phyloP scores from a whole-genome alignment of 2,113 vertebrate genomes.

The Anhinga rufa region DNA sequence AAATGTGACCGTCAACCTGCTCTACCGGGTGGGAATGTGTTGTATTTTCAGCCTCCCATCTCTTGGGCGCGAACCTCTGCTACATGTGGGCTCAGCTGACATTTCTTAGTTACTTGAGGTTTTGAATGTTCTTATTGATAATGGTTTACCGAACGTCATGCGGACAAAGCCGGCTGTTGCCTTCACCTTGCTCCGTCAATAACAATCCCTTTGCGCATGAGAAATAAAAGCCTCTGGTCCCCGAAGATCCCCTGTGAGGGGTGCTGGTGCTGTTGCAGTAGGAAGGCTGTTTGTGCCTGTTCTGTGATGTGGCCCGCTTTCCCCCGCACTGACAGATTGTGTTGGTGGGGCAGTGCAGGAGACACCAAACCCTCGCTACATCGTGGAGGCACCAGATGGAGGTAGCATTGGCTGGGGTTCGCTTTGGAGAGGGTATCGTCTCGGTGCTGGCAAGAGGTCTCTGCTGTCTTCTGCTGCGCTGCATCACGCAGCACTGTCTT shows the following conservation, averaged over 20 bases:
- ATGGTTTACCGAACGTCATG: background rate
- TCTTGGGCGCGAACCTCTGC: background rate
- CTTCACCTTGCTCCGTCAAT: background rate
- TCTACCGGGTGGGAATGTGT: fast-evolving
- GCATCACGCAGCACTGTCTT: background rate
- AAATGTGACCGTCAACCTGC: background rate
- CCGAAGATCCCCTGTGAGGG: background rate
- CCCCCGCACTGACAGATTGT: background rate
- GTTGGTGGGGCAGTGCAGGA: background rate
- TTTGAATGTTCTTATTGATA: background rate
- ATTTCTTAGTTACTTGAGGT: background rate
- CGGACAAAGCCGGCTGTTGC: background rate
- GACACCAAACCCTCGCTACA: background rate
- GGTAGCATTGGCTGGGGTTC: background rate
- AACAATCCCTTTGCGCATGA: background rate
- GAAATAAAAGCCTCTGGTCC: background rate
- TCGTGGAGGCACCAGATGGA: background rate
- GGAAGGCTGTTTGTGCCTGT: background rate
- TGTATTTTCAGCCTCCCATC: background rate
- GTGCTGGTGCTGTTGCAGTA: background rate
- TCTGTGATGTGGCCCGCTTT: background rate
- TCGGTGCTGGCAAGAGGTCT: background rate
- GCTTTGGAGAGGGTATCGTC: background rate
- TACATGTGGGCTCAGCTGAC: background rate
- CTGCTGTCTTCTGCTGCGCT: background rate